A percentile compares a stretch with the other conserved stretches of the same genome.
Conservation (phyloP, 2,888 invertebrate species). For the Frankliniella intonsa region DNA sequence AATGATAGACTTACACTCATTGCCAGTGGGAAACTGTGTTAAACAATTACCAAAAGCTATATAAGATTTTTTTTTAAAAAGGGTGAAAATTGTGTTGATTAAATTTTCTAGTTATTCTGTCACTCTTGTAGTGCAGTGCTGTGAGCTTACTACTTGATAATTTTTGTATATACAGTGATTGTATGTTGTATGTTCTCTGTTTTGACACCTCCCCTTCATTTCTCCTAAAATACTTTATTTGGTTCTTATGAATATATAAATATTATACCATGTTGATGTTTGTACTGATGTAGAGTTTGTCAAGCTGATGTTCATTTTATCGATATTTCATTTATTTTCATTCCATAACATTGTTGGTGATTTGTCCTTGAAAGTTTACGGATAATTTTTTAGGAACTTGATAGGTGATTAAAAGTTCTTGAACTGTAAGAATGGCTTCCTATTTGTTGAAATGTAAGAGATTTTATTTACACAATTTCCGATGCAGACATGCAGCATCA, state of each 20-base stretch:
- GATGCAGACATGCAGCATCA: background rate
- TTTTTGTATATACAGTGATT: conserved; percentile 9
- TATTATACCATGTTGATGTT: conserved; percentile 12
- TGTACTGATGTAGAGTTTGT: conserved; percentile 20
- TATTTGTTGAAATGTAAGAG: conserved; percentile 14
- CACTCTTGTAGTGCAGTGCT: conserved; percentile 24
- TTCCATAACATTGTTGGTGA: background rate
- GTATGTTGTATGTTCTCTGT: background rate
- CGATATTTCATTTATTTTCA: background rate
- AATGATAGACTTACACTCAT: conserved; percentile 12
- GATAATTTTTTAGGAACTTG: background rate
- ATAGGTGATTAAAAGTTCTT: background rate
- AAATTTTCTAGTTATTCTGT: background rate
- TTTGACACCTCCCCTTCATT: background rate
- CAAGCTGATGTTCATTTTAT: background rate
- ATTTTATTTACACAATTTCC: conserved; percentile 4
- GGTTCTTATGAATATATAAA: too few relatives aligned
- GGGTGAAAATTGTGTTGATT: background rate
- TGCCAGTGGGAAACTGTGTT: background rate
- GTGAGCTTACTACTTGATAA: conserved; percentile 25
- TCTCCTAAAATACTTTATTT: background rate
- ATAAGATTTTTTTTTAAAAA: background rate
- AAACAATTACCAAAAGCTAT: conserved; percentile 14
- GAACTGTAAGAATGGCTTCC: background rate
- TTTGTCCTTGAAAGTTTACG: background rate